These are phyloP conservation scores for Trinorchestia longiramus DNA, from an alignment of 1,140 invertebrate genomes.

Conservation along the genomic window DNA sequence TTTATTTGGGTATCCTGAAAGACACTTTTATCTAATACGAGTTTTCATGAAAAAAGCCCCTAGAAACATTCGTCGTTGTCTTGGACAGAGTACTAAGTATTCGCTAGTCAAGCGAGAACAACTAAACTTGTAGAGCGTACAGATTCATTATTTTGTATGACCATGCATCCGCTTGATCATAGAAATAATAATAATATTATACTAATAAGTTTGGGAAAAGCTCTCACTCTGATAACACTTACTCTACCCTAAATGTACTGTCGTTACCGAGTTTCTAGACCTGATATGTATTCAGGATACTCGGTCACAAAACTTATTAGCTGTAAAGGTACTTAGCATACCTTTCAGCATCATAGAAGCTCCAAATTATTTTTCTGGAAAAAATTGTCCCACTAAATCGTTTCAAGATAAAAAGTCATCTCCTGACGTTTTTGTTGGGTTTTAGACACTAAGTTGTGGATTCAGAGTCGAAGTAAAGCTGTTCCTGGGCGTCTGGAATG, in stretches of 20 bases:
- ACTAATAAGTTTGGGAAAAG: neutral
- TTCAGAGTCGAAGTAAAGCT: too few relatives aligned
- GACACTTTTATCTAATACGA: neutral
- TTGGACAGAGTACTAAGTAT: neutral
- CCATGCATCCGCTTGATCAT: neutral
- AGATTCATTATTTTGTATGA: neutral
- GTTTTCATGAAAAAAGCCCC: too few relatives aligned
- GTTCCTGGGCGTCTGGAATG: too few relatives aligned
- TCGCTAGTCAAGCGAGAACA: neutral
- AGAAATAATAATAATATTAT: neutral
- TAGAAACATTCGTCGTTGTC: neutral
- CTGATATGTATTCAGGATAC: neutral
- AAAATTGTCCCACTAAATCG: neutral
- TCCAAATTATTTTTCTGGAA: neutral
- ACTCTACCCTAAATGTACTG: neutral
- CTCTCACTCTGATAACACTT: neutral
- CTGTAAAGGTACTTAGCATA: neutral
- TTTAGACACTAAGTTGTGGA: too few relatives aligned
- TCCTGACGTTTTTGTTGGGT: too few relatives aligned
- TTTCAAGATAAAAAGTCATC: neutral
- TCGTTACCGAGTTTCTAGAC: neutral
- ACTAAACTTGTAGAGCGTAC: neutral
- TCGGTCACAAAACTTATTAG: neutral
- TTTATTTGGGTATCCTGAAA: neutral
- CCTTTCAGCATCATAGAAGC: neutral